These are phyloP conservation scores for Catamblyrhynchus diadema DNA, from an alignment of 2,797 vertebrate genomes.

Conservation along the genomic window DNA sequence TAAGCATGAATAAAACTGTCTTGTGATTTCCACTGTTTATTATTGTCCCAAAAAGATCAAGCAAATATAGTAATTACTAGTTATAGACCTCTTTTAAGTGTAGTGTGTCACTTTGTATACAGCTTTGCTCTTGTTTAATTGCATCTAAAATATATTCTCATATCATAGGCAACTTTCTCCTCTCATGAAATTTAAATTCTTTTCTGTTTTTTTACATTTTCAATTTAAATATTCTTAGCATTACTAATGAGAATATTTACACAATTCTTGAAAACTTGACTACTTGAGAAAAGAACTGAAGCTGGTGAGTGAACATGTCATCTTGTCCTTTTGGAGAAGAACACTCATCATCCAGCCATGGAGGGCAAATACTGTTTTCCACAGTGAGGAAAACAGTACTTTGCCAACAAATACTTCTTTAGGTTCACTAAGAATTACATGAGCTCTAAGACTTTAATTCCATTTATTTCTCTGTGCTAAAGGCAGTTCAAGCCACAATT, in stretches of 20 bases:
- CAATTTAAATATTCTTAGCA: neutral
- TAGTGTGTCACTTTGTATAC: neutral
- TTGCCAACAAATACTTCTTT: neutral
- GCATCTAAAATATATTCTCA: neutral
- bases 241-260: neutral
- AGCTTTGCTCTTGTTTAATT: neutral
- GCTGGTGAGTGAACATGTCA: neutral
- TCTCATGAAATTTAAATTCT: neutral
- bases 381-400: neutral
- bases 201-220: neutral
- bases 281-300: neutral
- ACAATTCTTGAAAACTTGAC: neutral
- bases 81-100: neutral
- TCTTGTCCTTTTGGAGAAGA: neutral
- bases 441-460: neutral
- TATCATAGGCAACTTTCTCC: neutral
- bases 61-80: neutral
- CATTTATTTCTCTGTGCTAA: neutral
- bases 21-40: neutral
- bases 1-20: neutral
- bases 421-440: neutral
- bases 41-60: neutral
- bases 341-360: neutral
- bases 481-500: neutral
- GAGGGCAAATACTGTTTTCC: neutral